Evolutionary conservation across 2,888 invertebrate genomes (phyloP).

Genomic region (Salticus scenicus): DNA sequence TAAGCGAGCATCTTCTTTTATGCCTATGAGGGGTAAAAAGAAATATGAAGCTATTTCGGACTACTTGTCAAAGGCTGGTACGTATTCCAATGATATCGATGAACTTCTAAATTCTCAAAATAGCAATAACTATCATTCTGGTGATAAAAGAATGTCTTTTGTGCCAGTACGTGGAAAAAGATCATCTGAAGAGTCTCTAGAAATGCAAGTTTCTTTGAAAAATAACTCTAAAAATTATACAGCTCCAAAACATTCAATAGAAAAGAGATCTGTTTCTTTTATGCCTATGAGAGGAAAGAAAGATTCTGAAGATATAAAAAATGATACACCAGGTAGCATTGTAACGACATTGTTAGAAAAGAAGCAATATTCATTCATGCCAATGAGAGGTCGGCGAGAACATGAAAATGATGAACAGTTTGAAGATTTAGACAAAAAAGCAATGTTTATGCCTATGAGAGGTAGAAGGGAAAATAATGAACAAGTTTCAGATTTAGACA

Average conservation of each 20-base stretch:
- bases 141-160: conserved; percentile 22
- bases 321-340: not conserved
- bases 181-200: not conserved
- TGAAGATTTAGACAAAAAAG: too few species aligned
- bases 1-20: conserved; percentile 61
- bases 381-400: conserved; percentile 46
- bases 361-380: conserved; percentile 38
- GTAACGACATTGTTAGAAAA: conserved; percentile 19
- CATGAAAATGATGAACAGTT: not conserved
- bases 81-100: conserved; percentile 26
- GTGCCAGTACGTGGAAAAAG: not conserved
- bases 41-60: conserved; percentile 8
- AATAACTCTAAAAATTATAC: not conserved
- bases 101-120: conserved; percentile 32
- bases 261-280: conserved; percentile 27
- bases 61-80: conserved; percentile 36
- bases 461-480: not conserved
- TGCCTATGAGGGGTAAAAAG: conserved; percentile 67
- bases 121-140: conserved; percentile 11
- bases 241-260: not conserved
- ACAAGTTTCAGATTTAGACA: not conserved
- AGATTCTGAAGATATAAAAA: not conserved
- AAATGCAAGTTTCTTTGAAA: not conserved
- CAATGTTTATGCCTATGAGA: not conserved
- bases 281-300: conserved; percentile 41